Percentiles rank a stretch among this genome's conserved stretches.
These are phyloP conservation scores for Drosophila serrata DNA, from an alignment of 1,140 invertebrate species.

Conservation along the genomic window DNA sequence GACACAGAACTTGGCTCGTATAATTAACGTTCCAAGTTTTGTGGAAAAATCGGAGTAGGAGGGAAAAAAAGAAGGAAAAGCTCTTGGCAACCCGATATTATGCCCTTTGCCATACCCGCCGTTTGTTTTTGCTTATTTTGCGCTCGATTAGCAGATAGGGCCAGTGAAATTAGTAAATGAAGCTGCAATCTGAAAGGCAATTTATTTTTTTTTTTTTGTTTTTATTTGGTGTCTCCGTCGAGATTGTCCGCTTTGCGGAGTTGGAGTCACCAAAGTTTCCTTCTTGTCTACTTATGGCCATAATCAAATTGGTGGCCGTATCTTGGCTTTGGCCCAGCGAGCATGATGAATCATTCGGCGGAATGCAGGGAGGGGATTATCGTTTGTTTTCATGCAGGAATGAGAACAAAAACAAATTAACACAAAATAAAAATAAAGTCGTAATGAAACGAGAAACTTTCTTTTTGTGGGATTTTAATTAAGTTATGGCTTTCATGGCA, in stretches of 20 bases:
- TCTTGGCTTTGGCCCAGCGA: constrained; percentile 18
- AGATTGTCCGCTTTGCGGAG: constrained; percentile 34
- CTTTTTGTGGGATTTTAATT: constrained; percentile 25
- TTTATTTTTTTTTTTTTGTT: constrained; percentile 62
- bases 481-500: constrained; percentile 20
- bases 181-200: constrained; percentile 80
- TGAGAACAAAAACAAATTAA: constrained; percentile 26
- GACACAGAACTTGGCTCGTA: constrained; percentile 67
- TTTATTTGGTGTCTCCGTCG: constrained; percentile 12
- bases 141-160: constrained; percentile 83
- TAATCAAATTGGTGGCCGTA: constrained; percentile 69
- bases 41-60: not conserved
- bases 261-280: constrained; percentile 46
- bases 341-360: constrained; percentile 58
- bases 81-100: constrained; percentile 62
- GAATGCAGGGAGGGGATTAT: constrained; percentile 26
- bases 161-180: constrained; percentile 80
- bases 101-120: constrained; percentile 43
- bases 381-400: constrained; percentile 25
- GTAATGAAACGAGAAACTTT: constrained; percentile 9
- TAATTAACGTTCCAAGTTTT: constrained; percentile 77
- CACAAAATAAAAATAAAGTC: constrained; percentile 17
- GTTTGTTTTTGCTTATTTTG: constrained; percentile 81
- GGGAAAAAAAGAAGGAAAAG: constrained; percentile 5
- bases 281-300: constrained; percentile 66